phyloP scores from a whole-genome alignment of 2,113 vertebrate genomes.

The Cololabis saira region DNA sequence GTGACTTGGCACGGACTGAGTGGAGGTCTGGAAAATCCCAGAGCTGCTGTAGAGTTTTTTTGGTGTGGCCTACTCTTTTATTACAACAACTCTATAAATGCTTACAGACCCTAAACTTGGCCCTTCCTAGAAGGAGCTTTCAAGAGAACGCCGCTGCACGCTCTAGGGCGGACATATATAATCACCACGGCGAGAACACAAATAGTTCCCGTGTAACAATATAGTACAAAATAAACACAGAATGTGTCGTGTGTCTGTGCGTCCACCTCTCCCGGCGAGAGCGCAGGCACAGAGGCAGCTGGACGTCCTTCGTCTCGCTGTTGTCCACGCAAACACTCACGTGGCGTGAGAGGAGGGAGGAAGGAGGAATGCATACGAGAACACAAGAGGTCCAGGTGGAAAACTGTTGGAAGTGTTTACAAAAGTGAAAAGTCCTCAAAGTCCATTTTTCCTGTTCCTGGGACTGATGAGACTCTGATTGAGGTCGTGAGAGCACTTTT shows the following conservation, averaged over 20 bases:
- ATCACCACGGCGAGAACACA: not conserved
- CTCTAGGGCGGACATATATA: constrained; percentile 15
- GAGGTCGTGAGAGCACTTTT: constrained; percentile 33
- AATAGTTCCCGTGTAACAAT: not conserved
- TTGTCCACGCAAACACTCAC: not conserved
- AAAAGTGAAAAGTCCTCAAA: constrained; percentile 19
- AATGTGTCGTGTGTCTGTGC: constrained; percentile 15
- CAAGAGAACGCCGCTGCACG: constrained; percentile 24
- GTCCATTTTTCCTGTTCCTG: constrained; percentile 7
- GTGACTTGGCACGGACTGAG: constrained; percentile 59
- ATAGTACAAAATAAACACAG: constrained; percentile 8
- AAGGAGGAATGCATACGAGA: constrained; percentile 28
- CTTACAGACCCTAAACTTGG: constrained; percentile 60
- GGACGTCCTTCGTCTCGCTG: constrained; percentile 43
- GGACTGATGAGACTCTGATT: constrained; percentile 19
- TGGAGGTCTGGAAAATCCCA: constrained; percentile 71
- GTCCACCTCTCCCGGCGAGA: constrained; percentile 23
- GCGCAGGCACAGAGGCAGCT: constrained; percentile 52
- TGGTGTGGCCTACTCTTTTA: constrained; percentile 65
- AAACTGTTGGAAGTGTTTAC: constrained; percentile 51
- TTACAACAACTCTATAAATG: constrained; percentile 67
- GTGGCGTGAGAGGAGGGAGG: constrained; percentile 14
- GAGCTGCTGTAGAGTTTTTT: constrained; percentile 57
- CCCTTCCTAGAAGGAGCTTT: constrained; percentile 10
- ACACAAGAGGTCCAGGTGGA: not conserved